Evolutionary conservation across 2,113 vertebrate genomes (phyloP).

Genomic region (Vulpes ferrilata): DNA sequence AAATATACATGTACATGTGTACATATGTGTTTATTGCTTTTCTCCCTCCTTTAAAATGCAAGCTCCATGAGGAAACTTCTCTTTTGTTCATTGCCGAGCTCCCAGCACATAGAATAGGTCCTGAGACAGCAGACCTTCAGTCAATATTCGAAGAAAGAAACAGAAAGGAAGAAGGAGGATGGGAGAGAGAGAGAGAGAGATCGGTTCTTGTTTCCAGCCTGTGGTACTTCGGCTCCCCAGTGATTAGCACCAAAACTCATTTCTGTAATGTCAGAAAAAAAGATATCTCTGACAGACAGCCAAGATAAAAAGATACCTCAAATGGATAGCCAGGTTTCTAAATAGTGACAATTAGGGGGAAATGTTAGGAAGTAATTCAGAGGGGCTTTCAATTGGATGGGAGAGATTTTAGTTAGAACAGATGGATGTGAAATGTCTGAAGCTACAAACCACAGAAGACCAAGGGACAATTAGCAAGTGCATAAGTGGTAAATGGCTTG

Average conservation of each 20-base stretch:
- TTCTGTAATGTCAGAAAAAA: background rate
- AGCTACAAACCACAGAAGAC: background rate
- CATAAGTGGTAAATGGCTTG: background rate
- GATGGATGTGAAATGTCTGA: conserved; percentile 58
- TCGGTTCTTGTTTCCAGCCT: background rate
- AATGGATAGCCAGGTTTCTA: conserved; percentile 3
- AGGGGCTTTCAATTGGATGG: conserved; percentile 11
- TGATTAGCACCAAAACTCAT: background rate
- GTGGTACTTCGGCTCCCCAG: background rate
- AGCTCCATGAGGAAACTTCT: background rate
- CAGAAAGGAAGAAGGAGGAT: background rate
- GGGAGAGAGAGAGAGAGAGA: too few species aligned
- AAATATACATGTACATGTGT: too few species aligned
- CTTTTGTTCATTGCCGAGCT: background rate
- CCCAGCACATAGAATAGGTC: background rate
- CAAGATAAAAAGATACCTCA: background rate
- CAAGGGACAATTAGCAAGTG: background rate
- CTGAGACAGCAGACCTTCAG: background rate
- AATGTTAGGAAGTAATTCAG: conserved; percentile 35
- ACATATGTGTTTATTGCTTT: too few species aligned
- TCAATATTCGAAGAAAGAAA: background rate
- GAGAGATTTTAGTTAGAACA: conserved; percentile 55
- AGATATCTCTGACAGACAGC: background rate
- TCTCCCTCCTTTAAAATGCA: background rate
- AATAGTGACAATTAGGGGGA: conserved; percentile 37